Evolutionary conservation across 2,797 vertebrate species (phyloP), one percentile per base, ranked within the genome.

Genomic region (Cetoscarus ocellatus): DNA sequence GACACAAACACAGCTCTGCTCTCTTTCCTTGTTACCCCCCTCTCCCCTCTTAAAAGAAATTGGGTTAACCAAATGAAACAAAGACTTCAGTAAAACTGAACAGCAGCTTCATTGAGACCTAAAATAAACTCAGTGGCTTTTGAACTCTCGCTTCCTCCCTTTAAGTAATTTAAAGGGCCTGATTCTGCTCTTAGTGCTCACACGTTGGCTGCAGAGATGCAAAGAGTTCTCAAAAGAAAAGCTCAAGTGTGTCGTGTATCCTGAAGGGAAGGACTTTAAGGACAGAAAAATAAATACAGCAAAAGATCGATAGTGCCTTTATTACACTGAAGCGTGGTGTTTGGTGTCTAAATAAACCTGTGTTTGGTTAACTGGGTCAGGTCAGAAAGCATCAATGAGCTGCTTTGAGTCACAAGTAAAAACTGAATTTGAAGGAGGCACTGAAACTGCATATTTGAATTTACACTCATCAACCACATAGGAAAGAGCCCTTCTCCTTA

Each of bases 351-450:
- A 93, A 91, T 85, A 87, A 84, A 84, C 71, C 67, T 5, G 54
- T 88, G 86, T 88, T 91, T 91, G 79, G 64, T 55, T 79, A 79
- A 88, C 77, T 84, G 82, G 88, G 89, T 90, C 88, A 88, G 79
- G 61, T 70, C 77, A 81, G 73, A 54, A 73, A 67, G 72, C 69
- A 61, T 71, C 50, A 88, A 54, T 74, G 67, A 79, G 81, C 61
- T 34, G 75, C 83, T 76, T 79, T 88, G 64, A 85, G 59, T 73
- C 68, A 67, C 38, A 61, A 72, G 74, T 54, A 63, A 67, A 56
- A 19, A 57, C 65, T 72, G 18, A 19, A 73, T 56, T 63, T 70
- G 64, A 57, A n/a, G 61, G 40, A 70, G 66, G 66, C 44, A 56
- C 61, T 0, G 17, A 15, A 57, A 73, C 42, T 36, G 8, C 7